Percentiles rank a stretch among this genome's conserved stretches.
phyloP scores from a whole-genome alignment of 2,797 vertebrate genomes.

The Tapirus indicus region DNA sequence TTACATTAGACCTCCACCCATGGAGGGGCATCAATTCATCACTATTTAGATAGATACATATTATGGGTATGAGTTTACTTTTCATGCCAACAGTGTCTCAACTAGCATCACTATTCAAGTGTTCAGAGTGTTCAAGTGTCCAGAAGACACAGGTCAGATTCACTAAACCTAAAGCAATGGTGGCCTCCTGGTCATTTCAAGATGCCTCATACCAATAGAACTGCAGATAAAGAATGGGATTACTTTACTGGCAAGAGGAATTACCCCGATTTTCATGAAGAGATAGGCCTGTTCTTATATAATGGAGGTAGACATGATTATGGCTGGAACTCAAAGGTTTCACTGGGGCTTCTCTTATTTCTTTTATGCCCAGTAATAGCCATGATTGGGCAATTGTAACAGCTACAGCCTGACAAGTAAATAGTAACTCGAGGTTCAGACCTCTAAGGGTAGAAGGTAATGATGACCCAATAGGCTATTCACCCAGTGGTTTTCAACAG shows the following conservation, averaged over 20 bases:
- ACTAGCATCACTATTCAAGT: background rate
- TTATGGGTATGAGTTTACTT: background rate
- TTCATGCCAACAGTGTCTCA: background rate
- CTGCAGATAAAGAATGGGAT: background rate
- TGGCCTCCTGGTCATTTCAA: background rate
- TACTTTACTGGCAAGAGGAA: background rate
- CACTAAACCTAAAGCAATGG: background rate
- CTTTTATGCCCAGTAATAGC: background rate
- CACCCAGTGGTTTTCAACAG: background rate
- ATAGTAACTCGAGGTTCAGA: background rate
- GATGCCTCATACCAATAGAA: background rate
- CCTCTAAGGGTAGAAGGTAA: background rate
- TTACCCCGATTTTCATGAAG: background rate
- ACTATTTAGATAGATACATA: background rate
- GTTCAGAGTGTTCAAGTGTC: background rate
- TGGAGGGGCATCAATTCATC: background rate
- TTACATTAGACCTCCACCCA: background rate
- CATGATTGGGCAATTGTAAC: background rate
- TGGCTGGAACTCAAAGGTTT: background rate
- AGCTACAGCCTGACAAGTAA: background rate
- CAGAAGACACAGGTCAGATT: background rate
- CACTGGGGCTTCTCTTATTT: background rate
- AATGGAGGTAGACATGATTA: background rate
- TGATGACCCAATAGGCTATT: background rate
- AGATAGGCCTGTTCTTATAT: background rate